These are phyloP conservation scores for Drosophila planitibia DNA, from an alignment of 2,888 invertebrate genomes.

Conservation along the genomic window DNA sequence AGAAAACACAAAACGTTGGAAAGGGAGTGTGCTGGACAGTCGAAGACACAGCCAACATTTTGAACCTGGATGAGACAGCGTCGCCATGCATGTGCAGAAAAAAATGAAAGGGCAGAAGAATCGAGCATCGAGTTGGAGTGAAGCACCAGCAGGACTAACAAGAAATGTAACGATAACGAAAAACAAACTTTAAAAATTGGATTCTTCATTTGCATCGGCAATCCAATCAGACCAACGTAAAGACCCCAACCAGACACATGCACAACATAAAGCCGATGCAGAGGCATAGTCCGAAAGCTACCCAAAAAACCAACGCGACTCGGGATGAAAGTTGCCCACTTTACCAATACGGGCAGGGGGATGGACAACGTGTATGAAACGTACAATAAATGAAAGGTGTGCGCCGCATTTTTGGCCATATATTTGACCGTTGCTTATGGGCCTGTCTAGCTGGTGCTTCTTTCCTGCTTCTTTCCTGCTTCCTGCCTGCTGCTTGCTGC, in stretches of 20 bases:
- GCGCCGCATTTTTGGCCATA: constrained; percentile 74
- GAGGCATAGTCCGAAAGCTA: constrained; percentile 32
- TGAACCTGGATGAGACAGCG: constrained; percentile 8
- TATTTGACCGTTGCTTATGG: constrained; percentile 79
- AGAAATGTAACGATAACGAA: constrained; percentile 81
- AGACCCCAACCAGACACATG: constrained; percentile 75
- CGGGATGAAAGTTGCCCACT: constrained; percentile 39
- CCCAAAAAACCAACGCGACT: constrained; percentile 25
- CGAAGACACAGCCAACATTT: constrained; percentile 37
- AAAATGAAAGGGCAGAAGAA: constrained; percentile 6
- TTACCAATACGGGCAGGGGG: constrained; percentile 22
- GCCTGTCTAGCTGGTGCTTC: constrained; percentile 33
- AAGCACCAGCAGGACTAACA: constrained; percentile 60
- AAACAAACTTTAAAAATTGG: constrained; percentile 84
- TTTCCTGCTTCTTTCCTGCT: constrained; percentile 29
- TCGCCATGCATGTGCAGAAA: constrained; percentile 25
- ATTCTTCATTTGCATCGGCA: constrained; percentile 83
- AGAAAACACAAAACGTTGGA: constrained; percentile 16
- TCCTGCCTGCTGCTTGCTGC: constrained; percentile 35
- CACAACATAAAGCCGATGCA: constrained; percentile 75
- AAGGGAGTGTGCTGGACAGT: constrained; percentile 12
- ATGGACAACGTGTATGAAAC: constrained; percentile 27
- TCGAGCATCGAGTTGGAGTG: constrained; percentile 23
- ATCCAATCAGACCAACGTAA: constrained; percentile 83
- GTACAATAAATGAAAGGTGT: constrained; percentile 79